phyloP scores from a whole-genome alignment of 2,113 vertebrate genomes.

The Apistogramma diplotaenia region DNA sequence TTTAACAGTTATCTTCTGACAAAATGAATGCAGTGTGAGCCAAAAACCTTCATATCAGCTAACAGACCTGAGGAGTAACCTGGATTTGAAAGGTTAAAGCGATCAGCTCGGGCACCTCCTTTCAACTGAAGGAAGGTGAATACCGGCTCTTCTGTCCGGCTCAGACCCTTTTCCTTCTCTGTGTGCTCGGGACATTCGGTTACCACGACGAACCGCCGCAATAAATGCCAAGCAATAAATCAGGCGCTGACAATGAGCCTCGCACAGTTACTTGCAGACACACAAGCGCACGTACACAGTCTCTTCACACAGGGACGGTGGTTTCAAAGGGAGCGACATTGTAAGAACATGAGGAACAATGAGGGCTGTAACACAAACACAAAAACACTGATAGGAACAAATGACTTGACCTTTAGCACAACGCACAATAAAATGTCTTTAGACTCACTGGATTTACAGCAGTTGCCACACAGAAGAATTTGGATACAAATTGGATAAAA shows the following conservation, averaged over 20 bases:
- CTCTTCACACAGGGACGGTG: constrained; percentile 28
- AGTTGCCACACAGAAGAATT: not conserved
- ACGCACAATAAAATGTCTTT: not conserved
- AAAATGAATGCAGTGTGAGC: not conserved
- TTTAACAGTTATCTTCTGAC: not conserved
- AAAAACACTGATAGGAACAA: constrained; percentile 13
- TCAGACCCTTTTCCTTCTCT: constrained; percentile 19
- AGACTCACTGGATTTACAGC: not conserved
- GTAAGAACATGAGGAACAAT: constrained; percentile 49
- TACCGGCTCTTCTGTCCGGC: not conserved
- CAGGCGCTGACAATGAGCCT: constrained; percentile 42
- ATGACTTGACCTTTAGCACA: constrained; percentile 10
- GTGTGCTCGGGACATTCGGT: constrained; percentile 34
- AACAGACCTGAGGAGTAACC: not conserved
- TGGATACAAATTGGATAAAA: not conserved
- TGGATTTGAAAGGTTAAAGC: not conserved
- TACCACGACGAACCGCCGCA: constrained; percentile 53
- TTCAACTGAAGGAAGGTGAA: not conserved
- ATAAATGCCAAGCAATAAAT: constrained; percentile 55
- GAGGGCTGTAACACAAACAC: not conserved
- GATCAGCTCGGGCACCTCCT: not conserved
- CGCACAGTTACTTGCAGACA: constrained; percentile 1
- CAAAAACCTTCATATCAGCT: not conserved
- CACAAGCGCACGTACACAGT: constrained; percentile 5
- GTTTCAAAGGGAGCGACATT: constrained; percentile 26